phyloP scores from a whole-genome alignment of 2,888 invertebrate genomes.

The Frankliniella fusca region DNA sequence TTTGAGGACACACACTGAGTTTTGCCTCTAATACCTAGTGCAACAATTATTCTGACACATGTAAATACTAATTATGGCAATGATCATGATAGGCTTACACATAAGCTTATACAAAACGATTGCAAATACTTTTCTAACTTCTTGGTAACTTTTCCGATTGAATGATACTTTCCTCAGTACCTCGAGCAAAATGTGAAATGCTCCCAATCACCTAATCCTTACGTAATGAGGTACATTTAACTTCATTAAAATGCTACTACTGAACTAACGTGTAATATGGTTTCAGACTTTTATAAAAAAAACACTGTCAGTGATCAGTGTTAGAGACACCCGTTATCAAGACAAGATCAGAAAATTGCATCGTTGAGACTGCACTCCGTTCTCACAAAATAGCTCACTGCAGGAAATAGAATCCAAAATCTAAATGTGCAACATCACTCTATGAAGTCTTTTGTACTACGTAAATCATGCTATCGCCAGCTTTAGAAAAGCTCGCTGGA shows the following conservation, averaged over 20 bases:
- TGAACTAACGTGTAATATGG: not conserved
- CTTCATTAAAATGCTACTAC: not conserved
- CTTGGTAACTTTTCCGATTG: too few relatives aligned
- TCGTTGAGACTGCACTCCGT: too few relatives aligned
- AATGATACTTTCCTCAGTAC: too few relatives aligned
- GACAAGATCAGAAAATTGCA: not conserved
- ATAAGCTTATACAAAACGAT: too few relatives aligned
- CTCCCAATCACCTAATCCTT: not conserved
- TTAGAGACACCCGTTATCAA: not conserved
- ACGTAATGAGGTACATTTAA: not conserved
- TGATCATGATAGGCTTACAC: too few relatives aligned
- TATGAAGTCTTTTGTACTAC: constrained; percentile 20
- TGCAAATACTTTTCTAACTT: too few relatives aligned
- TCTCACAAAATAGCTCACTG: not conserved
- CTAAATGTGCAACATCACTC: not conserved
- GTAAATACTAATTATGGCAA: too few relatives aligned
- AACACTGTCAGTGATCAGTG: not conserved
- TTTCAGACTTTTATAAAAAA: not conserved
- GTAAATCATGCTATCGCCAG: not conserved
- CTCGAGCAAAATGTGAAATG: too few relatives aligned
- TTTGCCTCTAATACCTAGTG: too few relatives aligned
- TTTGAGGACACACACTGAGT: too few relatives aligned
- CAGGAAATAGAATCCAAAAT: not conserved
- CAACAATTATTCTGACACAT: too few relatives aligned
- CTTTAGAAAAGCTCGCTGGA: not conserved